Conservation (phyloP, 2,797 vertebrate genomes). For the Sebastes wilsoni region DNA sequence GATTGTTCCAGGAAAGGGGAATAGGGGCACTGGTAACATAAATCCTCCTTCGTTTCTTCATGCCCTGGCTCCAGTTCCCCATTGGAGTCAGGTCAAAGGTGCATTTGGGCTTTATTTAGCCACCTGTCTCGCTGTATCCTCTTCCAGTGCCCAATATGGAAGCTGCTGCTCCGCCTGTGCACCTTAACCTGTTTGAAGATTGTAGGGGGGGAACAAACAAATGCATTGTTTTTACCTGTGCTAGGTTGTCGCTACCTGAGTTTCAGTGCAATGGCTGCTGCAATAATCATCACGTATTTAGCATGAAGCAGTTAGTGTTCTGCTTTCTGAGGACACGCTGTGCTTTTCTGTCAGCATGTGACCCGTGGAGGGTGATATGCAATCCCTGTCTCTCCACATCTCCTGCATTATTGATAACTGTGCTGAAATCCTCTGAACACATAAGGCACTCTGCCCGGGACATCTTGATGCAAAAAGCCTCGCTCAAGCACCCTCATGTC, state of each 20-base stretch:
- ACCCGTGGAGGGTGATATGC: slow-evolving; percentile 71
- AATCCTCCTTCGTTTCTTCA: slow-evolving; percentile 63
- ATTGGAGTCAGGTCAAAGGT: slow-evolving; percentile 77
- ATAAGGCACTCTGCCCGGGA: slow-evolving; percentile 55
- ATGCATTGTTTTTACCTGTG: slow-evolving; percentile 30
- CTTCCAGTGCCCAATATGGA: slow-evolving; percentile 70
- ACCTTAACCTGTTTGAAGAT: slow-evolving; percentile 50
- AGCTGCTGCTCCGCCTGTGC: slow-evolving; percentile 22
- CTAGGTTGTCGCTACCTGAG: neutral
- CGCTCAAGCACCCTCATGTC: slow-evolving; percentile 49
- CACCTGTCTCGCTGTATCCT: slow-evolving; percentile 61
- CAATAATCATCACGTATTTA: slow-evolving; percentile 42
- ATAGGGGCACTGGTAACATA: slow-evolving; percentile 65
- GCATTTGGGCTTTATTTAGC: slow-evolving; percentile 80
- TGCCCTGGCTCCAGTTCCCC: slow-evolving; percentile 72
- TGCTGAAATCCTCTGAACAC: slow-evolving; percentile 65
- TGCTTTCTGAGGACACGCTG: slow-evolving; percentile 64
- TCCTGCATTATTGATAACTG: slow-evolving; percentile 83
- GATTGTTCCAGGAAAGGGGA: slow-evolving; percentile 79
- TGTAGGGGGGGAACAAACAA: neutral
- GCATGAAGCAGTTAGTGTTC: slow-evolving; percentile 32
- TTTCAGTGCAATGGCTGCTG: slow-evolving; percentile 2
- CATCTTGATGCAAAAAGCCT: slow-evolving; percentile 65
- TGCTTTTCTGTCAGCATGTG: slow-evolving; percentile 76
- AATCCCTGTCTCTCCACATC: slow-evolving; percentile 69